Base-by-base conservation (phyloP, 1,140 invertebrate species). In the Watersipora subatra region DNA sequence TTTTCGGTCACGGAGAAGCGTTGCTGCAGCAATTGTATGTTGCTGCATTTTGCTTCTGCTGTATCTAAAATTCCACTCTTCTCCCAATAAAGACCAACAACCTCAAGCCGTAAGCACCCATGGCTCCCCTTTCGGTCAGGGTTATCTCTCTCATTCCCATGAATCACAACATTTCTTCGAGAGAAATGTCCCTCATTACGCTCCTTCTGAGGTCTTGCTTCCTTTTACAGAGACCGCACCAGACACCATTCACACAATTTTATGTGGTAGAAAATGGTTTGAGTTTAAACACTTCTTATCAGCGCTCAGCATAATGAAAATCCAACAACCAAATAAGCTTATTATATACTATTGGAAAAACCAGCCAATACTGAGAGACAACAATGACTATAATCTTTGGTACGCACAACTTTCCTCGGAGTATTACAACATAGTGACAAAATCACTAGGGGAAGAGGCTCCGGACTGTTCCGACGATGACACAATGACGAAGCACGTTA, bases 201-300 rank as follows among this genome's bases (percentile, higher is more conserved):
- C 7, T n/a, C 34, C 34, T 46, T 46, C 34, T 12, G 34, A 46
- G 34, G 34, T 46, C 34, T 46, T 46, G 34, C 34, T 46, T 46
- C 34, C 34, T 7, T 46, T 12, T 46, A 46, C 34, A 12, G 34
- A 46, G n/a, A 46, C 7, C n/a, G n/a, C 34, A 7, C 34, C 34
- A 46, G 34, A 46, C 34, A 65, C 66, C 64, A 66, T 69, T n/a
- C 71, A 72, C 62, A 64, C 62, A 34, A 26, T 70, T 61, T 70
- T 68, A 68, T 77, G 74, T 62, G 56, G 69, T 1, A 64, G 70
- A 1, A 22, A 62, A 12, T 66, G 66, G 3, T 73, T 77, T 28
- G 66, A 69, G 25, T 77, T 73, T 61, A 57, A 69, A 27, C 64
- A 75, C 62, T 77, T 73, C 62, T 46, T 76, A 1, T 71, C 69